Base-by-base conservation (phyloP, 2,888 invertebrate genomes). In the Epinotia demarniana region DNA sequence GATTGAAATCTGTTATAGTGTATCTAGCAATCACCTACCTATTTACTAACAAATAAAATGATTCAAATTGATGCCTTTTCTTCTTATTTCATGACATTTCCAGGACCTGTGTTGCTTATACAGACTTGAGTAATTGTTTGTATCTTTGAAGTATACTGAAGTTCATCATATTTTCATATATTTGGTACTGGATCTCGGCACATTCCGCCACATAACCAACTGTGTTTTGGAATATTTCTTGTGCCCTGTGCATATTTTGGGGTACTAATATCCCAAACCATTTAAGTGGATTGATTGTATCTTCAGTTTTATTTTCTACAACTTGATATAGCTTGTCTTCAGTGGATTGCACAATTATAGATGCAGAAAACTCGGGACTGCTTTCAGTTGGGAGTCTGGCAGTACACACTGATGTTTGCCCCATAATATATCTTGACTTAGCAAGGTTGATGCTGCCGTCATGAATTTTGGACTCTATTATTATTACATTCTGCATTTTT, bases 261-360 rank as follows among this genome's bases (percentile, higher is more conserved):
- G 98, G 98, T 0, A 98, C 97, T 53, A 98, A 89, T 57, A 98
- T 95, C 13, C 98, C 98, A 92, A 98, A 98, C 98, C 98, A 98
- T 79, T 95, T 96, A 46, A 98, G 86, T 0, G 98, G 98, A 87
- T 98, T 95, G 55, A 86, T 89, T 67, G 82, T 90, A 66, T 86
- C 84, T 19, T 87, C 86, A 18, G 83, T 80, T 73, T 83, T 82
- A 78, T 86, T 90, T 75, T 92, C 89, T 66, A 87, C 76, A 3
- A 91, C 82, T 79, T 88, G 88, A 88, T 82, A 92, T 83, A 85
- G 94, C 86, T 84, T 94, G 78, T 83, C 92, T 53, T 92, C 91
- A n/a, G 86, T 82, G 8, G 84, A 84, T 78, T 90, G 85, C 81
- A 92, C 92, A 53, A 88, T 76, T 33, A 86, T 87, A 66, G 89